Percentiles rank a stretch among this genome's conserved stretches.
Conservation (phyloP, 2,797 vertebrate species). For the Onychomys leucogaster region DNA sequence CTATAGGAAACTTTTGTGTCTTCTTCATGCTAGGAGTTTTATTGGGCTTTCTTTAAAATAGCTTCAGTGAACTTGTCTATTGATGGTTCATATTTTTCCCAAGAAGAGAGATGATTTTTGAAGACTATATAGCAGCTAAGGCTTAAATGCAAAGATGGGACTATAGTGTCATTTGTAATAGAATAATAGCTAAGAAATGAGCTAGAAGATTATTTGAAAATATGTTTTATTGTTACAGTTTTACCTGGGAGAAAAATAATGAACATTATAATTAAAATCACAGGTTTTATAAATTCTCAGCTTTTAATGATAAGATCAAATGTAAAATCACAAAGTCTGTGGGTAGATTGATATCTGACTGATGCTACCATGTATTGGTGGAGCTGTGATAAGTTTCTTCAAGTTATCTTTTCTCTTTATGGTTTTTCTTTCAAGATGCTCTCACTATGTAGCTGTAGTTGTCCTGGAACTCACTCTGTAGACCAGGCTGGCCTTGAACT, state of each 20-base stretch:
- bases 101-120: constrained; percentile 15
- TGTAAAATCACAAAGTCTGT: not conserved
- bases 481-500: not conserved
- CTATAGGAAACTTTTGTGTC: constrained; percentile 27
- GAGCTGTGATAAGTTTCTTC: not conserved
- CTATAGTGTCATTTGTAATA: not conserved
- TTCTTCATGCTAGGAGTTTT: not conserved
- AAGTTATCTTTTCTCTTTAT: not conserved
- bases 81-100: not conserved
- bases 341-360: not conserved
- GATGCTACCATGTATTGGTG: not conserved
- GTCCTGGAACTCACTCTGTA: not conserved
- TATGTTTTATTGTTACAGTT: not conserved
- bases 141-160: not conserved
- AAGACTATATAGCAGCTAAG: not conserved
- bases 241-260: not conserved
- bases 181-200: constrained; percentile 18
- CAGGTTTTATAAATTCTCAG: not conserved
- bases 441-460: not conserved
- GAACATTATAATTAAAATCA: not conserved
- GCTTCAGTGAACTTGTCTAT: constrained; percentile 22
- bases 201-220: constrained; percentile 24
- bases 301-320: not conserved
- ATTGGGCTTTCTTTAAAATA: constrained; percentile 54
- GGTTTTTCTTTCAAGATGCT: not conserved